Base-by-base conservation (phyloP, 2,797 vertebrate genomes). In the Florisuga fusca region DNA sequence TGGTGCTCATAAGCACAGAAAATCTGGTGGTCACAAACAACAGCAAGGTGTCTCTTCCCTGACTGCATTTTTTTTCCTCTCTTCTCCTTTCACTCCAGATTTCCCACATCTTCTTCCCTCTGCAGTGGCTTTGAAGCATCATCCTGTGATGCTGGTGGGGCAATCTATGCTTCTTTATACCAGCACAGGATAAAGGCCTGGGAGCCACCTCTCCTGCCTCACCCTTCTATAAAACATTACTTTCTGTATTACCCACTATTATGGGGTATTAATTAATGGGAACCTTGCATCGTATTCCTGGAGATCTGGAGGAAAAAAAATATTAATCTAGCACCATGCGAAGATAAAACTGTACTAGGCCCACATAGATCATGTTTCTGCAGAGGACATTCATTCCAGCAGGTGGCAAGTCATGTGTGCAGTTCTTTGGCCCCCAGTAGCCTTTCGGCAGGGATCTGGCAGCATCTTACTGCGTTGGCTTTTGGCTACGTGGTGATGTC, bases 1-100 rank as follows among this genome's bases (percentile, higher is more conserved):
- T 11, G 22, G 13, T 0, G 0, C 12, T 72, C 8, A 7, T 6
- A 1, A 75, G 31, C 34, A 9, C 2, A 26, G n/a, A 51, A 82
- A 58, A 78, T 43, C 7, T 9, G 7, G 7, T 34, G 41, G 41
- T 36, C 12, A 2, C 36, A 34, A 85, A 76, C 27, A 45, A 41
- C 27, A 76, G 51, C 19, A 16, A 55, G 19, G 25, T 46, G 3
- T 72, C 68, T 83, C 57, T 81, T 80, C 34, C 18, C 46, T 58
- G 61, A 18, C 27, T 87, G 17, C 17, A 13, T 81, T 69, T 90
- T 90, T 73, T 50, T 87, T 84, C 36, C 27, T 84, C 22, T 43
- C 29, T 20, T 61, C 31, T 68, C 51, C 27, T 89, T 33, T 55
- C 73, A 51, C 41, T 6, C 11, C 16, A 23, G 29, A 10, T 63